These are phyloP conservation scores for Caenorhabditis sp. DNA, from an alignment of 2,888 invertebrate genomes.

Conservation along the genomic window DNA sequence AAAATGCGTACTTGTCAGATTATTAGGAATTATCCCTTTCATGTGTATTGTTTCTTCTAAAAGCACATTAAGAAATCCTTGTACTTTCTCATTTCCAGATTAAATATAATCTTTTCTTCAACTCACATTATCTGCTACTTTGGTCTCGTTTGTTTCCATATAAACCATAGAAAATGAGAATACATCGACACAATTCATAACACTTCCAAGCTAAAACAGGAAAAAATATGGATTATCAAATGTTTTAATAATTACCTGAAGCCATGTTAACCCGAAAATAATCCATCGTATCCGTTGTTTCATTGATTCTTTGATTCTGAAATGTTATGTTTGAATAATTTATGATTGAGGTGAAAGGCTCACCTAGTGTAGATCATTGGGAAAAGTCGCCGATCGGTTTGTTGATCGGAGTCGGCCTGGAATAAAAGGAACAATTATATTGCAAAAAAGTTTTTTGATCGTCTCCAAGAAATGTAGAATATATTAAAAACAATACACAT, in stretches of 20 bases:
- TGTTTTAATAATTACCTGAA: constrained; percentile 13
- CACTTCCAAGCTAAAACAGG: constrained; percentile 21
- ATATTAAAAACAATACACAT: neutral
- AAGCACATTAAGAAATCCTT: neutral
- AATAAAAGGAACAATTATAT: neutral
- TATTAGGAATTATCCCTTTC: too few relatives aligned
- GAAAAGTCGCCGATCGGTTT: neutral
- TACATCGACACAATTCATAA: constrained; percentile 51
- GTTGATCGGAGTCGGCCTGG: neutral
- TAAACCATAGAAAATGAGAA: constrained; percentile 52
- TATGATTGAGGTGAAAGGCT: neutral
- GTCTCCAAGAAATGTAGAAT: neutral
- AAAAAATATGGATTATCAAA: neutral
- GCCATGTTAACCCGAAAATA: constrained; percentile 33
- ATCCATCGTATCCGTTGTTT: constrained; percentile 29
- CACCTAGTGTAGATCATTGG: neutral
- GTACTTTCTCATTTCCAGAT: constrained; percentile 5
- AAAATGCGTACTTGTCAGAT: too few relatives aligned
- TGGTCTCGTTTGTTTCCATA: constrained; percentile 43
- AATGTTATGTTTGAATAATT: neutral
- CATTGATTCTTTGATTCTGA: constrained; percentile 16
- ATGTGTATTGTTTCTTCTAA: too few relatives aligned
- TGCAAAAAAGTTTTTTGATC: neutral
- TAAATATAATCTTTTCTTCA: constrained; percentile 3
- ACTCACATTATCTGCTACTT: constrained; percentile 23